Evolutionary conservation across 30 jellyfish, hydroid and myxozoan genomes (phyloP).

Genomic region (Sanderia malayensis): DNA sequence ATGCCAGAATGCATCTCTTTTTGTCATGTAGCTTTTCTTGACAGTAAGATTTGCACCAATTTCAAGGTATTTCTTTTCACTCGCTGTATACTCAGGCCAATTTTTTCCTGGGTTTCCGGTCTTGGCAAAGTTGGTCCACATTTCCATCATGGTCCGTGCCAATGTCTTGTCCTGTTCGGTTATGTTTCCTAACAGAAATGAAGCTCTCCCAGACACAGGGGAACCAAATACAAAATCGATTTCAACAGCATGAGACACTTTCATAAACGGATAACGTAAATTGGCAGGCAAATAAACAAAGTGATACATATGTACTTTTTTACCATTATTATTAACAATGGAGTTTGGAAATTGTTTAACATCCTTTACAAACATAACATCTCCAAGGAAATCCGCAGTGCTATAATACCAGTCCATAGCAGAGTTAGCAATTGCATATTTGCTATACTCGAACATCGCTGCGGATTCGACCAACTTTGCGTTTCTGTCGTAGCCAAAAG

Average conservation of each 20-base stretch:
- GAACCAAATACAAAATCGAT: not conserved
- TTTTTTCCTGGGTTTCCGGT: constrained; percentile 24
- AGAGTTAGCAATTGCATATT: not conserved
- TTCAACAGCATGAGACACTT: not conserved
- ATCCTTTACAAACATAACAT: not conserved
- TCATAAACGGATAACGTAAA: not conserved
- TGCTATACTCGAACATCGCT: not conserved
- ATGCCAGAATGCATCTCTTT: constrained; percentile 36
- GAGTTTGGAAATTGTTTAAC: not conserved
- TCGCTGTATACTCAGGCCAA: constrained; percentile 19
- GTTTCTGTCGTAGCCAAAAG: not conserved
- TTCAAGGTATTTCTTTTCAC: constrained; percentile 17
- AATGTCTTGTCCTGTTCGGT: constrained; percentile 13
- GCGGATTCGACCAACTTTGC: not conserved
- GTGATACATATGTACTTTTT: not conserved
- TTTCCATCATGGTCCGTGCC: constrained; percentile 27
- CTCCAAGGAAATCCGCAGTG: not conserved
- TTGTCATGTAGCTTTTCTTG: constrained; percentile 9
- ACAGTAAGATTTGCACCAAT: constrained; percentile 15
- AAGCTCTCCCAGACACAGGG: not conserved
- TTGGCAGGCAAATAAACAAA: not conserved
- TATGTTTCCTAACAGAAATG: constrained; percentile 1
- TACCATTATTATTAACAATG: not conserved
- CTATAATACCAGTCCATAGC: not conserved
- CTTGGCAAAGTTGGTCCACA: constrained; percentile 58